Conservation (phyloP, 2,113 vertebrate genomes). For the Hippocampus guttulatus region DNA sequence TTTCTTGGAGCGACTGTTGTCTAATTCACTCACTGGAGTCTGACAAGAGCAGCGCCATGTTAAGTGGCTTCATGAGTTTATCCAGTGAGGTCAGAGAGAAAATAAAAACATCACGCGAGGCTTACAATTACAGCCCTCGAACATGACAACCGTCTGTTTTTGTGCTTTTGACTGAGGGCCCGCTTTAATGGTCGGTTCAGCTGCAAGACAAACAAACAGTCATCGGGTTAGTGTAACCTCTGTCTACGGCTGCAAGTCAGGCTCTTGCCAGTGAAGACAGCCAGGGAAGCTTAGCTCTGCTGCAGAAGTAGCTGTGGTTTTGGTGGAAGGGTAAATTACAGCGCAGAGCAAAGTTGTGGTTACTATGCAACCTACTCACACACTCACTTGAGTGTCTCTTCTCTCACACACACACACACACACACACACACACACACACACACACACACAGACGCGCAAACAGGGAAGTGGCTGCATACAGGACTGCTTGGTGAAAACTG, state of each 20-base stretch:
- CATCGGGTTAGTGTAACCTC: constrained; percentile 62
- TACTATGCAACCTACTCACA: constrained; percentile 59
- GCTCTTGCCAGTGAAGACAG: constrained; percentile 39
- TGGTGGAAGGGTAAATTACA: constrained; percentile 74
- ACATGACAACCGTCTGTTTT: constrained; percentile 77
- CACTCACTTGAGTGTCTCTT: constrained; percentile 53
- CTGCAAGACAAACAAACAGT: constrained; percentile 76
- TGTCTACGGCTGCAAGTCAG: constrained; percentile 47
- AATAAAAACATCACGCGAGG: constrained; percentile 76
- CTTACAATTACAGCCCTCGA: constrained; percentile 74
- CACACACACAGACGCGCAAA: constrained; percentile 25
- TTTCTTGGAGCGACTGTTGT: constrained; percentile 51
- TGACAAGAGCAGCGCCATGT: constrained; percentile 68
- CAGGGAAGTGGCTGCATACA: constrained; percentile 13
- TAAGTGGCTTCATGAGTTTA: constrained; percentile 79
- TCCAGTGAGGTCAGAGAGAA: constrained; percentile 77
- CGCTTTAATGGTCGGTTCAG: constrained; percentile 71
- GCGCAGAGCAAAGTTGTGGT: constrained; percentile 74
- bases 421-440: too few species aligned
- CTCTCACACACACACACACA: neutral
- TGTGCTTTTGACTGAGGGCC: constrained; percentile 68
- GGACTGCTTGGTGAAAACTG: neutral
- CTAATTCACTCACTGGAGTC: constrained; percentile 60
- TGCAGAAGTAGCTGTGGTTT: constrained; percentile 70
- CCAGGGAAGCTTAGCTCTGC: constrained; percentile 47